A percentile compares a stretch with the other conserved stretches of the same genome.
Conservation (phyloP, 1,140 invertebrate genomes). For the Drosophila baimaii region DNA sequence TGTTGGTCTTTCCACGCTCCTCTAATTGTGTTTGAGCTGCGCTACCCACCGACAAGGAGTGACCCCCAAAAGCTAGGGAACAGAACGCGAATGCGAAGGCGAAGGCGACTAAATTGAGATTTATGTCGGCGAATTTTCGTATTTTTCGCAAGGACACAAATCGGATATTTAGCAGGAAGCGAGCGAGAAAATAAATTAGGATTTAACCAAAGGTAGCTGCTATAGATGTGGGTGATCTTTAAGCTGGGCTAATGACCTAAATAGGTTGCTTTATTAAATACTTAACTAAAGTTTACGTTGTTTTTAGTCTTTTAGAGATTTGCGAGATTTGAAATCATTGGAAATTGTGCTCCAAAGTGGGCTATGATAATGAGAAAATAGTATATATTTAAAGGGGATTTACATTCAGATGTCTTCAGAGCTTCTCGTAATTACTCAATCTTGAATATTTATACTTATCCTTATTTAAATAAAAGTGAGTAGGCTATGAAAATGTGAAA, state of each 20-base stretch:
- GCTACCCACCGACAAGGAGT: constrained; percentile 15
- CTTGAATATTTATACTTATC: no score
- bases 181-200: constrained; percentile 8
- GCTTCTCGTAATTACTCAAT: no score
- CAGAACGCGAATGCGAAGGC: constrained; percentile 6
- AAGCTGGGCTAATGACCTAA: neutral
- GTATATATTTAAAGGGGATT: neutral
- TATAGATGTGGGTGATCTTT: neutral
- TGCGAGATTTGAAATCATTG: neutral
- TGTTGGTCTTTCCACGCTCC: constrained; percentile 32
- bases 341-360: neutral
- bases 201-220: constrained; percentile 10
- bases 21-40: constrained; percentile 61
- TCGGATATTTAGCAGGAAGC: constrained; percentile 14
- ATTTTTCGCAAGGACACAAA: constrained; percentile 21
- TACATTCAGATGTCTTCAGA: neutral
- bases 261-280: neutral
- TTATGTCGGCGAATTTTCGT: constrained; percentile 36
- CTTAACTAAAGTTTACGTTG: neutral
- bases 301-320: no score
- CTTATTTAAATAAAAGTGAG: no score
- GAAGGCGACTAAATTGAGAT: constrained; percentile 34
- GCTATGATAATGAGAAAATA: neutral
- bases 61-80: constrained; percentile 8
- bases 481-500: no score